phyloP scores from a whole-genome alignment of 2,797 vertebrate genomes.

The Muraenolepis orangiensis region DNA sequence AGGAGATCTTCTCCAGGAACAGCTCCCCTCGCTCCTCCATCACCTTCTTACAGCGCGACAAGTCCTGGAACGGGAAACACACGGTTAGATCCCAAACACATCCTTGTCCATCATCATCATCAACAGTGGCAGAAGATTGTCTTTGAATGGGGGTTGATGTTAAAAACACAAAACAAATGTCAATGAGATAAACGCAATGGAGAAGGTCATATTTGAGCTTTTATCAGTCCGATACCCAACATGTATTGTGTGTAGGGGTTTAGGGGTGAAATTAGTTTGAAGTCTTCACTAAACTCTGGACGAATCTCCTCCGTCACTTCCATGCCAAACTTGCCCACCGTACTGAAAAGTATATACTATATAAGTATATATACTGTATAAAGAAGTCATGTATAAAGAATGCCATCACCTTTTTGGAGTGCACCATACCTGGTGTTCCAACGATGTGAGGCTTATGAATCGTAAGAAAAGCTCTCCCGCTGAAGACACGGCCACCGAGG shows the following conservation, averaged over 20 bases:
- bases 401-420: background rate
- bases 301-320: background rate
- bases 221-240: no score
- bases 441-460: slow-evolving; percentile 93
- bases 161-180: no score
- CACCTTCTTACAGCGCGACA: slow-evolving; percentile 91
- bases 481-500: slow-evolving; percentile 93
- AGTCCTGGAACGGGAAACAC: slow-evolving; percentile 75
- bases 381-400: no score
- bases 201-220: background rate
- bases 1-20: slow-evolving; percentile 87
- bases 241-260: background rate
- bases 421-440: slow-evolving; percentile 83
- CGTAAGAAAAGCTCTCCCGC: slow-evolving; percentile 95
- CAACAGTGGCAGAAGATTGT: background rate
- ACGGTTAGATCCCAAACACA: background rate
- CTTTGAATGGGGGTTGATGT: no score
- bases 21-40: slow-evolving; percentile 96
- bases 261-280: background rate
- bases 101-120: background rate
- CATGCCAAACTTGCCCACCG: background rate
- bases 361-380: no score
- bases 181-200: background rate
- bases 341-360: background rate
- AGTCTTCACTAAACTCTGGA: background rate